Evolutionary conservation across 2,888 invertebrate species (phyloP).

Genomic region (Gastracanthus pulcherrimus): DNA sequence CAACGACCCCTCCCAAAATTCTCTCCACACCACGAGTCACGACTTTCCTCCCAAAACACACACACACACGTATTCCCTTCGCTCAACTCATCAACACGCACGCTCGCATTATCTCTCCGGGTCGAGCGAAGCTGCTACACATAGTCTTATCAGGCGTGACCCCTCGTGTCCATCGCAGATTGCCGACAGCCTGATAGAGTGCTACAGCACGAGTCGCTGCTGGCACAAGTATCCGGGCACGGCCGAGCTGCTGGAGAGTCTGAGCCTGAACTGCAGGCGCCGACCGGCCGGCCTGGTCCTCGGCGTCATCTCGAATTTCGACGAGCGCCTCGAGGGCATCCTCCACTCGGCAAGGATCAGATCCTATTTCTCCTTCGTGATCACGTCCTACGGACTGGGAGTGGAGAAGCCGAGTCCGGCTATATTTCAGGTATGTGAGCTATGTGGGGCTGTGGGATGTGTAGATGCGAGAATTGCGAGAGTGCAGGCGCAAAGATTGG

Average conservation of each 20-base stretch:
- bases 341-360: conserved; percentile 83
- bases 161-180: conserved; percentile 70
- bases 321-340: conserved; percentile 86
- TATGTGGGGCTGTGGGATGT: no score
- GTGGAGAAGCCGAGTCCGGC: conserved; percentile 86
- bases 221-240: conserved; percentile 87
- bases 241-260: conserved; percentile 81
- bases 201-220: conserved; percentile 85
- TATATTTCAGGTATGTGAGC: conserved; percentile 84
- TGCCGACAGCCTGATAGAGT: conserved; percentile 82
- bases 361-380: conserved; percentile 87
- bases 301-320: conserved; percentile 94
- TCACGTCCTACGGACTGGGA: conserved; percentile 88
- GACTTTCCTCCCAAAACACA: no score
- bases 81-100: no score
- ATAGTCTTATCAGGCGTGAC: no score
- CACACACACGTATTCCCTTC: no score
- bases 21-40: no score
- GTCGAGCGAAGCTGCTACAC: no score
- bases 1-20: no score
- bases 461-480: no score
- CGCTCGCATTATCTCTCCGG: no score
- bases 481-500: no score
- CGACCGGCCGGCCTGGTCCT: conserved; percentile 77
- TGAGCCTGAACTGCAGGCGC: conserved; percentile 79